Evolutionary conservation across 2,888 invertebrate genomes (phyloP), one percentile per base, ranked within the genome.

Genomic region (Macrosiphum euphorbiae): DNA sequence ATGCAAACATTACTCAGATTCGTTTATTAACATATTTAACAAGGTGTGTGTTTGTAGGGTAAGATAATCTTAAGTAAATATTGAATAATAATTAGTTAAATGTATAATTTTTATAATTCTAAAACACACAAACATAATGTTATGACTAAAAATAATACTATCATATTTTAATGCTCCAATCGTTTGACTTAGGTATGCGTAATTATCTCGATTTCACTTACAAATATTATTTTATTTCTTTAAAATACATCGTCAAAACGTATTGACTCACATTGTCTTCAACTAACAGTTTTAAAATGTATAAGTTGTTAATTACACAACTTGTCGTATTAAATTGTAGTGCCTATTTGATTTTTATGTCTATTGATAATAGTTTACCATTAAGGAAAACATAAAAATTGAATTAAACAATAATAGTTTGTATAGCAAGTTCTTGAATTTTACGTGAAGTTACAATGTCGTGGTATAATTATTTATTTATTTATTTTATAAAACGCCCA

Each of bases 61-160:
- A 47, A 20, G 24, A 55, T 55, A 55, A 91, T 86, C n/a, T 47
- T 58, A 47, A 91, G n/a, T 58, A 50, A 91, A 86, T 86, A 86
- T 86, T 44, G 50, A 52, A 41, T 52, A 16, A 52, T 67, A 35
- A 26, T 26, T 41, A 52, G 28, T 84, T 28, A 41, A 84, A 13
- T 41, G 24, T 52, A 41, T 26, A 52, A 52, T 26, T 55, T 78
- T 35, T 35, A 78, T 78, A 78, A 78, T 78, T 78, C 20, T 20
- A 35, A 35, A 78, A 35, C 20, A 78, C 16, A 35, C 20, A 8
- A 20, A 35, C 35, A 78, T 35, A 35, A 20, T 35, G 11, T 78
- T 35, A 35, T 35, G 35, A 35, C 35, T 20, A 67, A 35, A 58
- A 78, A 35, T 78, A 78, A 67, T 41, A 20, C 11, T 20, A 78